Base-by-base conservation (phyloP, 2,113 vertebrate genomes). In the Leptodactylus fuscus region DNA sequence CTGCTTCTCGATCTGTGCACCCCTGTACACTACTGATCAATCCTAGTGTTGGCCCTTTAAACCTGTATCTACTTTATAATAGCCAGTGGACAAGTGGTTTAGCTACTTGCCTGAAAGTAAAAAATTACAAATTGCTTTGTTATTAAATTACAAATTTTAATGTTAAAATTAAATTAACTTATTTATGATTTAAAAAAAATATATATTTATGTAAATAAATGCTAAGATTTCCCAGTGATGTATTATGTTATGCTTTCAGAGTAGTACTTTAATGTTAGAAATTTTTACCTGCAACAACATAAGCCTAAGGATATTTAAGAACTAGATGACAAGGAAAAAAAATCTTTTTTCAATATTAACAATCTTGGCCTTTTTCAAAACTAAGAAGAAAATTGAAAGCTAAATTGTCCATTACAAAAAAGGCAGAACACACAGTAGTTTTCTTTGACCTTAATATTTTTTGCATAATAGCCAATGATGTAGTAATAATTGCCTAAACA, bases 321-420 rank as follows among this genome's bases (percentile, higher is more conserved):
- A 77, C 29, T 36, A 55, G 48, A 36, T 22, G 29, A 51, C 10
- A 1, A 38, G 20, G 12, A 69, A 36, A 34, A 34, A 77, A 55
- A 77, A 55, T 38, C 49, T n/a, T 55, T 78, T 79, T 36, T 32
- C 32, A 79, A 38, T 38, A 34, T 58, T 58, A 79, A 79, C 41
- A 12, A 58, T 20, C 16, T 53, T 78, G 49, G 4, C 51, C 76
- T 58, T 78, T 78, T 58, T 78, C 29, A 58, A 49, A 55, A 55
- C 11, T 77, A 58, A 78, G 32, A 38, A 58, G 15, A 27, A n/a
- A 55, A 55, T 32, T 58, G 49, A 58, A 58, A 36, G 32, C 48
- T 36, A 77, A 53, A 58, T 58, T 79, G 32, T 58, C 20, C 32
- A 55, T 77, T 55, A n/a, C 29, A n/a, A 18, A 55, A 53, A 77